Evolutionary conservation across 2,888 invertebrate genomes (phyloP).

Genomic region (Sipha maydis): DNA sequence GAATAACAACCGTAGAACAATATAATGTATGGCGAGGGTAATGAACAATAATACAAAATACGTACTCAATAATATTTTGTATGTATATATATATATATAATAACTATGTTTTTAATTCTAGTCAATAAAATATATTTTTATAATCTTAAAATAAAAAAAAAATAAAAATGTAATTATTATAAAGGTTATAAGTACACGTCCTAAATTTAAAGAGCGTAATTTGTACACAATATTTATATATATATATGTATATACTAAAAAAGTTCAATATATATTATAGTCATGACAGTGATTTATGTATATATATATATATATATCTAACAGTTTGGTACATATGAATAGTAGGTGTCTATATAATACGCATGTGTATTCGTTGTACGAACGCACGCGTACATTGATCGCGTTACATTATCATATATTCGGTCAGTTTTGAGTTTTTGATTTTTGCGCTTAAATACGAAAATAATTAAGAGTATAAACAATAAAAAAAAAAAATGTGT

Average conservation of each 20-base stretch:
- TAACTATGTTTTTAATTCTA: constrained; percentile 45
- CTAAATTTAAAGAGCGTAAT: constrained; percentile 44
- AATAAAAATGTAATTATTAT: constrained; percentile 48
- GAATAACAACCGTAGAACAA: not conserved
- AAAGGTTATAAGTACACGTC: constrained; percentile 27
- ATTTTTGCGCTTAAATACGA: constrained; percentile 52
- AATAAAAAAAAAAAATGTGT: not conserved
- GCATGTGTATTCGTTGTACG: not conserved
- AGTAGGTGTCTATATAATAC: not conserved
- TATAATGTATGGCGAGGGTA: not conserved
- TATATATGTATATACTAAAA: constrained; percentile 4
- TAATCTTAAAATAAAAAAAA: constrained; percentile 19
- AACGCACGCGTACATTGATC: not conserved
- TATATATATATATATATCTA: not conserved
- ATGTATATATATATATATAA: constrained; percentile 19
- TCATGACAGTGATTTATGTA: not conserved
- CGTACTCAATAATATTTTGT: not conserved
- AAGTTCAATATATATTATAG: not conserved
- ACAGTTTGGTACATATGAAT: too few species aligned
- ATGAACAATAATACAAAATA: constrained; percentile 6
- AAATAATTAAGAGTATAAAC: not conserved
- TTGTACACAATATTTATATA: constrained; percentile 45
- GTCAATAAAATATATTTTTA: constrained; percentile 20
- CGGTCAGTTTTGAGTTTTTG: constrained; percentile 22
- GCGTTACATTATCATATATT: not conserved